Conservation (phyloP, 2,797 vertebrate species). For the Hylomyscus alleni region DNA sequence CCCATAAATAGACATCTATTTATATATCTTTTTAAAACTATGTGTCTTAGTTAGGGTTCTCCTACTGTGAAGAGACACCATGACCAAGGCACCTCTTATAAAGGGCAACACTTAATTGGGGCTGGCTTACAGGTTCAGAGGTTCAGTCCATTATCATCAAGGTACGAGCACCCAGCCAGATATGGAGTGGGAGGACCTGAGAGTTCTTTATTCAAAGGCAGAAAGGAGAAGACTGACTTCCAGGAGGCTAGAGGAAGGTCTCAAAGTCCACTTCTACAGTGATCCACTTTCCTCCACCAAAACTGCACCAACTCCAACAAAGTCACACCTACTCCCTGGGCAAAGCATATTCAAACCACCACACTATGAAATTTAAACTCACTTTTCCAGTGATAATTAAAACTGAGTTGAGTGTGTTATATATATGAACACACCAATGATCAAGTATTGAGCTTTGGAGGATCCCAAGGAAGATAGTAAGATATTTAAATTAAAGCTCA, state of each 20-base stretch:
- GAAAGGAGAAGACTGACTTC: not conserved
- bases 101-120: not conserved
- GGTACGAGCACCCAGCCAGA: not conserved
- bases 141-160: not conserved
- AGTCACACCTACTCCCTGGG: not conserved
- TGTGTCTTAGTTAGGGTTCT: not conserved
- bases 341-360: not conserved
- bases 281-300: not conserved
- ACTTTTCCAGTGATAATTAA: slow-evolving; percentile 22
- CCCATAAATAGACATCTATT: not conserved
- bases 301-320: too few relatives aligned
- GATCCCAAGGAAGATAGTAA: not conserved
- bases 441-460: not conserved
- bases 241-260: not conserved
- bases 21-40: not conserved
- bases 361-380: not conserved
- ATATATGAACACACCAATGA: not conserved
- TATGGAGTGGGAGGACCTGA: not conserved
- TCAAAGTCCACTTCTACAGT: not conserved
- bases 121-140: not conserved
- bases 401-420: not conserved
- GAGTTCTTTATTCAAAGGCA: not conserved
- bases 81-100: not conserved
- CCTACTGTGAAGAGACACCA: not conserved
- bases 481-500: not conserved